Conservation (phyloP, 2,888 invertebrate genomes). For the Crematogaster levior region DNA sequence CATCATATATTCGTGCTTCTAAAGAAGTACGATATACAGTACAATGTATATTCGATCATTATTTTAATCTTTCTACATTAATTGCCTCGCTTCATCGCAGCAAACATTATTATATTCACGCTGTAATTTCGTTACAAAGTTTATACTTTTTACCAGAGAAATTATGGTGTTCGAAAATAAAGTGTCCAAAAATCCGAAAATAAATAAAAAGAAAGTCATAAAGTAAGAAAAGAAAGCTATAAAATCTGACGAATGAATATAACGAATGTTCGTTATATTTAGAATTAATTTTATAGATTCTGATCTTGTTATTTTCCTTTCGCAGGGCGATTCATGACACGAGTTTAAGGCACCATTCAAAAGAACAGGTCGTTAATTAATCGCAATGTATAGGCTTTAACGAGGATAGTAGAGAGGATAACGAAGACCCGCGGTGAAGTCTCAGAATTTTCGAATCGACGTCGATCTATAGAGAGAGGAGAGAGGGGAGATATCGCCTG, state of each 20-base stretch:
- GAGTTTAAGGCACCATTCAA: neutral
- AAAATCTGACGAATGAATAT: neutral
- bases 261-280: constrained; percentile 12
- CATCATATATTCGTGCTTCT: neutral
- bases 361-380: constrained; percentile 59
- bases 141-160: constrained; percentile 5
- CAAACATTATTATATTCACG: neutral
- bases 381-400: constrained; percentile 41
- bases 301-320: constrained; percentile 1
- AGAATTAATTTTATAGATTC: constrained; percentile 25
- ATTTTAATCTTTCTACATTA: constrained; percentile 1
- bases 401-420: constrained; percentile 45
- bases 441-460: constrained; percentile 65
- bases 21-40: neutral
- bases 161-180: neutral
- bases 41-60: constrained; percentile 15
- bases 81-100: constrained; percentile 3
- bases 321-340: neutral
- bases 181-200: neutral
- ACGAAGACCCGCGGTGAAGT: constrained; percentile 49
- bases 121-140: constrained; percentile 1
- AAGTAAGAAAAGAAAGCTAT: neutral
- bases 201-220: constrained; percentile 1
- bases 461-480: neutral
- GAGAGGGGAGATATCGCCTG: constrained; percentile 61